Conservation (phyloP, 1,140 invertebrate species). For the Drosophila mayri region DNA sequence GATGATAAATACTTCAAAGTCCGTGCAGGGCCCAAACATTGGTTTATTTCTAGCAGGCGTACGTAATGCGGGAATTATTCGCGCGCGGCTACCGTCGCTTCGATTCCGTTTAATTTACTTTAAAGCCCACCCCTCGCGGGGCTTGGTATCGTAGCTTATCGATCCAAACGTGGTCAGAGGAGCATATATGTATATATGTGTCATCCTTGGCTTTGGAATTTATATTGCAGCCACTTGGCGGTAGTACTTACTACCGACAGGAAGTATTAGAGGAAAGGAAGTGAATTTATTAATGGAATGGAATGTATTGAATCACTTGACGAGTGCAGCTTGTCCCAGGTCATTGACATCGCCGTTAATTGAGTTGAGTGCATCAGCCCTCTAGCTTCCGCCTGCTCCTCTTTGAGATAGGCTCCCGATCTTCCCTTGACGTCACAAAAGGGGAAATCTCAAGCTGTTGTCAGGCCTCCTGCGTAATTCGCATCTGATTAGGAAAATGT, state of each 20-base stretch:
- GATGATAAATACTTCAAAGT: conserved; percentile 77
- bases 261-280: conserved; percentile 53
- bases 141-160: conserved; percentile 38
- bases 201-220: conserved; percentile 58
- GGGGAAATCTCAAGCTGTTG: conserved; percentile 25
- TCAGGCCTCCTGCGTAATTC: conserved; percentile 24
- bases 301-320: conserved; percentile 48
- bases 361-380: conserved; percentile 11
- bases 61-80: conserved; percentile 59
- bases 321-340: conserved; percentile 50
- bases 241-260: conserved; percentile 34
- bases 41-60: conserved; percentile 56
- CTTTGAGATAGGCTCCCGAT: conserved; percentile 1
- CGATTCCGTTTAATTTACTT: conserved; percentile 46
- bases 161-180: conserved; percentile 28
- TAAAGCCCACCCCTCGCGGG: conserved; percentile 42
- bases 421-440: conserved; percentile 28
- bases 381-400: neutral
- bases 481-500: conserved; percentile 38
- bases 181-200: conserved; percentile 49
- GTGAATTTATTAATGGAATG: conserved; percentile 63
- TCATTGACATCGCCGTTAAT: conserved; percentile 24
- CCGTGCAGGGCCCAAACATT: conserved; percentile 13
- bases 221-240: conserved; percentile 55
- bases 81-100: neutral